These are phyloP conservation scores for Apolygus lucorum DNA, from an alignment of 1,140 invertebrate genomes.

Conservation along the genomic window DNA sequence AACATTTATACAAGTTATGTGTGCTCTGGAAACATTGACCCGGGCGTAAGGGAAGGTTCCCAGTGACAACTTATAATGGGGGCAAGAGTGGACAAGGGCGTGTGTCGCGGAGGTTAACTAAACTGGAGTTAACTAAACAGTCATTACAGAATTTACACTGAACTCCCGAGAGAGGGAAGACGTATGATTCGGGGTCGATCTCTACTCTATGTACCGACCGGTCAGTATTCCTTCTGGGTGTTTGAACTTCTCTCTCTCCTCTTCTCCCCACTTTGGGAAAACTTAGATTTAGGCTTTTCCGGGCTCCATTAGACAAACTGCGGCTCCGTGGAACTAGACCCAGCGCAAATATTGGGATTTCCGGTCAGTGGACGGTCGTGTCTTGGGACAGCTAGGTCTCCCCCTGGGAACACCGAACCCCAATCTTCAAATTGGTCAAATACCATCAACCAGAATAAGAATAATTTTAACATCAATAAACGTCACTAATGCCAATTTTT, in stretches of 20 bases:
- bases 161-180: background rate
- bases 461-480: too few species aligned
- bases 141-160: conserved; percentile 1
- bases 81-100: background rate
- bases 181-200: background rate
- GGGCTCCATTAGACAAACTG: background rate
- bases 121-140: conserved; percentile 8
- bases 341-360: too few species aligned
- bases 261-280: too few species aligned
- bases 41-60: background rate
- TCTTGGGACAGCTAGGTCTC: too few species aligned
- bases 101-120: background rate
- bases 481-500: too few species aligned
- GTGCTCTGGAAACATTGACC: background rate
- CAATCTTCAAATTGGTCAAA: too few species aligned
- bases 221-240: background rate
- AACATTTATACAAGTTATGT: background rate
- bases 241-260: too few species aligned
- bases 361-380: too few species aligned
- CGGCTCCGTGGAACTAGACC: too few species aligned
- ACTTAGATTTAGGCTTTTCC: background rate
- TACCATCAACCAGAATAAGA: too few species aligned
- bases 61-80: conserved; percentile 6
- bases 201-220: background rate
- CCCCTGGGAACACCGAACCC: too few species aligned